phyloP scores from a whole-genome alignment of 1,140 invertebrate genomes.

The Cotesia glomerata region DNA sequence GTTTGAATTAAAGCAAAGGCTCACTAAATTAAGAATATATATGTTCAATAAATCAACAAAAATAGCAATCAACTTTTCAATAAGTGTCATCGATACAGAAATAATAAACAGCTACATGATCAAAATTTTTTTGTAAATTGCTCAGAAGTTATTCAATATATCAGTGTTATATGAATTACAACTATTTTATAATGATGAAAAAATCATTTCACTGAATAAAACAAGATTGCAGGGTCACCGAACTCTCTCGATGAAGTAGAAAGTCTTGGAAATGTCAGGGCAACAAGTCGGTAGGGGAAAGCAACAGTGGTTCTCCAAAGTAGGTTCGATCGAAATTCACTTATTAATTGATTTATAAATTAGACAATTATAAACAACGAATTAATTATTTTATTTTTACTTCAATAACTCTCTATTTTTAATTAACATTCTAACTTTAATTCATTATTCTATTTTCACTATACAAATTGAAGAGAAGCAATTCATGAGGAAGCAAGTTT shows the following conservation, averaged over 20 bases:
- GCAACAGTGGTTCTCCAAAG: constrained; percentile 52
- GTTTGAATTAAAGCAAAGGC: no score
- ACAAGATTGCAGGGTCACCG: constrained; percentile 38
- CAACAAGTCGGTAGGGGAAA: constrained; percentile 47
- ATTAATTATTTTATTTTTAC: constrained; percentile 4
- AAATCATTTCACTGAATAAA: not conserved
- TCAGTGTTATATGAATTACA: not conserved
- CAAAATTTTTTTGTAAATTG: no score
- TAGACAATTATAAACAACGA: not conserved
- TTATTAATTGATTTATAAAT: constrained; percentile 2
- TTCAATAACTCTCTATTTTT: not conserved
- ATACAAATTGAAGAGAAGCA: no score
- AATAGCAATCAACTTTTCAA: no score
- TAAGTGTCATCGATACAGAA: no score
- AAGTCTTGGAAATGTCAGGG: constrained; percentile 62
- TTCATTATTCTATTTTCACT: no score
- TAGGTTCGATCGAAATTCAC: constrained; percentile 32
- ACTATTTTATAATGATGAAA: not conserved
- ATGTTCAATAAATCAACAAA: no score
- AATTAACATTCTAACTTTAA: no score
- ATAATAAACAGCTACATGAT: no score
- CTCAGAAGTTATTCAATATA: not conserved
- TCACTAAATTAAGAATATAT: no score
- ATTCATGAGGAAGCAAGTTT: not conserved
- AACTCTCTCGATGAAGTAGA: constrained; percentile 56